phyloP scores from a whole-genome alignment of 2,888 invertebrate species.

The Tribolium freemani region DNA sequence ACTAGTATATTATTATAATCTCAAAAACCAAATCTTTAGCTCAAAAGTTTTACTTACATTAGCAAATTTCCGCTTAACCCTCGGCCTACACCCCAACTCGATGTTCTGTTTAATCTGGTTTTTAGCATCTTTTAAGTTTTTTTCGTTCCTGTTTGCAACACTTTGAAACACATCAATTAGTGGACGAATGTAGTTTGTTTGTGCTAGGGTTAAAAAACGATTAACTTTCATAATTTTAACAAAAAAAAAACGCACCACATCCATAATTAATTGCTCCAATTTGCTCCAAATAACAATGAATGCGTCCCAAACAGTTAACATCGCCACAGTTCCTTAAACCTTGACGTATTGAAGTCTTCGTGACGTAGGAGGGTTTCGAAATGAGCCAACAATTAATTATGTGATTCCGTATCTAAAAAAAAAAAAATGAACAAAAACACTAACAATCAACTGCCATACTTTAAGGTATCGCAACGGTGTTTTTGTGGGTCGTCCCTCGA shows the following conservation, averaged over 20 bases:
- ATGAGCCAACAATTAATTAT: constrained; percentile 72
- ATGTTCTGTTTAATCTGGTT: constrained; percentile 27
- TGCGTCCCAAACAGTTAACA: constrained; percentile 74
- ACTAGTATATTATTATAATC: too few species aligned
- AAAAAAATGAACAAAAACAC: constrained; percentile 32
- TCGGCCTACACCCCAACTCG: constrained; percentile 64
- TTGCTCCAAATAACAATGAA: constrained; percentile 75
- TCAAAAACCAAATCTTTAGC: too few species aligned
- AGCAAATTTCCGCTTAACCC: constrained; percentile 70
- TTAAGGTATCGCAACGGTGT: constrained; percentile 73
- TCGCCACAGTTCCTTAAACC: constrained; percentile 75
- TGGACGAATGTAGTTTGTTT: constrained; percentile 61
- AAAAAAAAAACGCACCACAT: constrained; percentile 67
- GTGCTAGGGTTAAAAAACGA: constrained; percentile 41
- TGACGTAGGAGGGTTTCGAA: constrained; percentile 71
- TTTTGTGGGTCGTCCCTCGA: constrained; percentile 71
- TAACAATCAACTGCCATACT: constrained; percentile 51
- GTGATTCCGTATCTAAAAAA: constrained; percentile 71
- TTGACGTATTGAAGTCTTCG: constrained; percentile 72
- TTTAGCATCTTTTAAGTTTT: constrained; percentile 32
- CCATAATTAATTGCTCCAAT: constrained; percentile 76
- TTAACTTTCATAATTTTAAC: too few species aligned
- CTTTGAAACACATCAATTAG: constrained; percentile 53
- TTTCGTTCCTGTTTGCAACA: constrained; percentile 18
- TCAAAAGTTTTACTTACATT: constrained; percentile 65